These are phyloP conservation scores for Ypsolopha sequella DNA, from an alignment of 2,888 invertebrate species.

Conservation along the genomic window DNA sequence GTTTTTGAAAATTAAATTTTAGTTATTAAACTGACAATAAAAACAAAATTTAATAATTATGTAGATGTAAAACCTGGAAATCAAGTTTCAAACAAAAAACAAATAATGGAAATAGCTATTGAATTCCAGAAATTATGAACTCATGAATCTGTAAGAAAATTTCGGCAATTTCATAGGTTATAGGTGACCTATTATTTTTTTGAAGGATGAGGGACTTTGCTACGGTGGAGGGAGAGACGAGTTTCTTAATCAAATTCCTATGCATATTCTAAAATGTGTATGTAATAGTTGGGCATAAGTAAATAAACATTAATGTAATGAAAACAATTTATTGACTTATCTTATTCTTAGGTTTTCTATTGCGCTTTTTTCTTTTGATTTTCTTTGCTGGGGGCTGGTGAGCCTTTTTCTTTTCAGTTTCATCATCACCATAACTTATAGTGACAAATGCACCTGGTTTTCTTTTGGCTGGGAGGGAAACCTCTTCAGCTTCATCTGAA, in stretches of 20 bases:
- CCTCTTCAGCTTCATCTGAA: constrained; percentile 18
- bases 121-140: no score
- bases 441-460: constrained; percentile 53
- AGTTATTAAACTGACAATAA: no score
- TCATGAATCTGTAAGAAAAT: no score
- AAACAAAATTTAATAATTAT: no score
- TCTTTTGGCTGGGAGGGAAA: constrained; percentile 25
- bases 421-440: constrained; percentile 44
- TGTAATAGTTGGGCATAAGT: constrained; percentile 2
- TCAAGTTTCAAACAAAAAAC: no score
- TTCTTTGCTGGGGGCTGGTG: constrained; percentile 35
- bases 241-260: constrained; percentile 17
- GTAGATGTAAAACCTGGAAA: no score
- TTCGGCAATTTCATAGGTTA: no score
- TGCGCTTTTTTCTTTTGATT: constrained; percentile 42
- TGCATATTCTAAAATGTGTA: neutral
- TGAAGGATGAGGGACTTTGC: constrained; percentile 23
- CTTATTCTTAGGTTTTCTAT: constrained; percentile 37
- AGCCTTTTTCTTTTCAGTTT: constrained; percentile 21
- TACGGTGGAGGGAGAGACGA: constrained; percentile 18
- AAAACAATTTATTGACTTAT: constrained; percentile 9
- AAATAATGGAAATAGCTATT: no score
- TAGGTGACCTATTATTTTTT: no score
- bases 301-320: constrained; percentile 3
- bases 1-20: no score